Evolutionary conservation across 2,888 invertebrate genomes (phyloP), one percentile per base, ranked within the genome.

Genomic region (Ashinkailepas kermadecensis): DNA sequence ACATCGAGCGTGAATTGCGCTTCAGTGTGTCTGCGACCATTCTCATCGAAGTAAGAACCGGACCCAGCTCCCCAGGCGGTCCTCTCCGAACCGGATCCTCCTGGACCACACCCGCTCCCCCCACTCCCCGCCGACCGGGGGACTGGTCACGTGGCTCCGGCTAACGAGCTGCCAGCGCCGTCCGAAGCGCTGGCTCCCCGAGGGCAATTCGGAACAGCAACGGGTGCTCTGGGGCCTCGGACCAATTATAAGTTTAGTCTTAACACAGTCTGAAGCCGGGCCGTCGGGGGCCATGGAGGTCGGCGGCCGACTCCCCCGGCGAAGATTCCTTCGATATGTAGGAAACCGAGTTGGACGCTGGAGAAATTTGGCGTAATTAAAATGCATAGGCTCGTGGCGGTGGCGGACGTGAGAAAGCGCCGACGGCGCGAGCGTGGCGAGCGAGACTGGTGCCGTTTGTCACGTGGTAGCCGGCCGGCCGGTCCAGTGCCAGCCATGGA

Each of bases 211-310:
- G 74, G 74, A 13, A 18, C 74, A 21, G 54, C 74, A 74, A 74
- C 74, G 74, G 74, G 74, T 56, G 54, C 18, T 56, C 54, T 10
- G 74, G 21, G 74, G 13, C 21, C 74, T 9, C 54, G 54, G 54
- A 56, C 74, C 74, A 74, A 74, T 74, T 74, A 74, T 54, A 74
- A 74, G 54, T 74, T 74, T 74, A 74, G 74, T 74, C 74, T 74
- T 74, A 74, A 74, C 74, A 74, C 74, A 15, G 74, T 54, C 70
- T 70, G 70, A 18, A 13, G 70, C 70, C 67, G 39, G 70, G 39
- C 18, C 25, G 70, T n/a, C 13, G 70, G 39, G 39, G 54, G 54
- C 9, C 74, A 67, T 23, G 25, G 25, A 13, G 21, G 12, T 25
- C 25, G 23, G 13, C n/a, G 25, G 6, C n/a, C 12, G 13, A 18